Conservation (phyloP, 2,888 invertebrate species). For the Tenthredo amoena region DNA sequence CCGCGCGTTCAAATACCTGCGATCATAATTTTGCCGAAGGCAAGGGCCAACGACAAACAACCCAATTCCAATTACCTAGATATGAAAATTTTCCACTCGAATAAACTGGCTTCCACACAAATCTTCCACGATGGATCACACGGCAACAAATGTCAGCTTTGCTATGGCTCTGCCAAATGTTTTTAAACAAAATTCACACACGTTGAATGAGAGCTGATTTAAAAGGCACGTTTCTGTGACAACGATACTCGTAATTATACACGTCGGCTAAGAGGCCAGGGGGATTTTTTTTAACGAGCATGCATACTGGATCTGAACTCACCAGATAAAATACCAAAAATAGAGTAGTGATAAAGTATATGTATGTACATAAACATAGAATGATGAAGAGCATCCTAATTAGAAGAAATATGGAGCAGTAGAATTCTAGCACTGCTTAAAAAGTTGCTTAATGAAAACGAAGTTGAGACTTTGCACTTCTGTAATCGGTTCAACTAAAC, state of each 20-base stretch:
- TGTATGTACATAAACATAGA: background rate
- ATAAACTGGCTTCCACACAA: background rate
- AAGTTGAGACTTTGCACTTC: slow-evolving; percentile 10
- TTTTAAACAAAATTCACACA: background rate
- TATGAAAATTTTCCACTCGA: slow-evolving; percentile 26
- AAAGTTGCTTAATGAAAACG: background rate
- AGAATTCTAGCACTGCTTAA: background rate
- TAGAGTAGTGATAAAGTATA: background rate
- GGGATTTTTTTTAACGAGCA: background rate
- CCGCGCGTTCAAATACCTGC: slow-evolving; percentile 9
- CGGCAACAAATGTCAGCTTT: background rate
- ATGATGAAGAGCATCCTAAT: background rate
- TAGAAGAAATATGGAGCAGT: background rate
- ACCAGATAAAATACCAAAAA: background rate
- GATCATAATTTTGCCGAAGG: background rate
- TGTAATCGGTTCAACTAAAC: background rate
- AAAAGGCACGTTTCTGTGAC: background rate
- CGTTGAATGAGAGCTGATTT: background rate
- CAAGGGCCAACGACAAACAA: slow-evolving; percentile 24
- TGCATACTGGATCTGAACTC: background rate
- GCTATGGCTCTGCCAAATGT: background rate
- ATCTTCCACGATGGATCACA: background rate
- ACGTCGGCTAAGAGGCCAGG: background rate
- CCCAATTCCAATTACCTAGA: slow-evolving; percentile 32
- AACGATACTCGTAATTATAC: slow-evolving; percentile 1